phyloP scores from a whole-genome alignment of 2,888 invertebrate species.

The Onthophagus sagittarius region DNA sequence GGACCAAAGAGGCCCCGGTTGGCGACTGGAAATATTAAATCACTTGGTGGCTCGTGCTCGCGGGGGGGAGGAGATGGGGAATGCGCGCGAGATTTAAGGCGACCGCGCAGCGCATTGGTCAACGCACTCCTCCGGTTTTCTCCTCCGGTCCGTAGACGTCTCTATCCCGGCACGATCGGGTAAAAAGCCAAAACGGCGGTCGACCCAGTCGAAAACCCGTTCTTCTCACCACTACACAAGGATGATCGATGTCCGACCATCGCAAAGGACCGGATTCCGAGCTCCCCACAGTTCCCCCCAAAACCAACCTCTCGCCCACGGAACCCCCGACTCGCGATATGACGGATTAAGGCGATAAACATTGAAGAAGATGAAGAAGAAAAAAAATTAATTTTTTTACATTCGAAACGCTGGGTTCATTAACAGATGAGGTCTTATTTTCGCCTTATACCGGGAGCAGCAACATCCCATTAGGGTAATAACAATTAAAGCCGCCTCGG shows the following conservation, averaged over 20 bases:
- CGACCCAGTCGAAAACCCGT: constrained; percentile 12
- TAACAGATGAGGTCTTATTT: constrained; percentile 13
- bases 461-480: constrained; percentile 3
- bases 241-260: constrained; percentile 9
- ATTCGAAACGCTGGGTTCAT: constrained; percentile 2
- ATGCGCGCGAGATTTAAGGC: constrained; percentile 7
- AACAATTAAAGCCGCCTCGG: not conserved
- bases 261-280: constrained; percentile 9
- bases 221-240: constrained; percentile 12
- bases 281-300: not conserved
- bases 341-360: constrained; percentile 8
- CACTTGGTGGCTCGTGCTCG: constrained; percentile 3
- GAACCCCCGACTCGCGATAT: constrained; percentile 2
- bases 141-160: constrained; percentile 8
- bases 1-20: not conserved
- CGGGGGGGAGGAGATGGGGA: not conserved
- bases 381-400: not conserved
- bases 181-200: constrained; percentile 14
- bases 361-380: not conserved
- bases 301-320: constrained; percentile 5
- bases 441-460: not conserved
- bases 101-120: constrained; percentile 8
- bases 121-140: constrained; percentile 8
- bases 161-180: constrained; percentile 13
- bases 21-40: not conserved